Base-by-base conservation (phyloP, 2,888 invertebrate species). In the Actias luna region DNA sequence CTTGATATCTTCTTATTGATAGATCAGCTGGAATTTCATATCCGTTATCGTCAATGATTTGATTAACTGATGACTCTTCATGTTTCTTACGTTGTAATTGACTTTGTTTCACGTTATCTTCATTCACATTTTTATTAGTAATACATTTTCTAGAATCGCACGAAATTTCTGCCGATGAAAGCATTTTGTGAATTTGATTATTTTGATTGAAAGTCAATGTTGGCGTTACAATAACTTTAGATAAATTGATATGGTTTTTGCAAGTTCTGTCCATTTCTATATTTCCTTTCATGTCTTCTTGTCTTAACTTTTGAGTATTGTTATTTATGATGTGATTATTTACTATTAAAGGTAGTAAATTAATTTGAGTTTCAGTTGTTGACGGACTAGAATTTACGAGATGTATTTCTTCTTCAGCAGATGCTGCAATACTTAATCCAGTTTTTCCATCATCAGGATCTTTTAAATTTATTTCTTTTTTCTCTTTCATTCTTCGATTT, bases 401-500 rank as follows among this genome's bases (percentile, higher is more conserved):
- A 16, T 52, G 12, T 27, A 27, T 16, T 52, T 55, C 16, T 55
- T 29, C n/a, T 55, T 55, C 55, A 55, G 16, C 2, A 55, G 5
- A n/a, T 55, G 7, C 55, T 5, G 7, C 2, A 29, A 55, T 29
- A 8, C 16, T 55, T 55, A 5, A 0, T 16, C 27, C 16, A 29
- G n/a, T 16, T 5, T 55, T 55, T 29, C 18, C 29, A 55, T 29
- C n/a, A 7, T 55, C 29, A 29, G 5, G 3, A 10, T 55, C 29
- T 27, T 12, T 55, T n/a, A 55, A 16, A 55, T 29, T 14, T 1
- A 55, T 80, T 65, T 94, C 94, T 78, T 94, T 95, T 78, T 95
- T 96, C 76, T 92, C 92, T 70, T 95, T 95, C 96, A 96, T 97
- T 5, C 97, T 88, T 0, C 96, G 91, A 80, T 97, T 97, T 80